Base-by-base conservation (phyloP, 2,888 invertebrate genomes). In the Neria commutata region DNA sequence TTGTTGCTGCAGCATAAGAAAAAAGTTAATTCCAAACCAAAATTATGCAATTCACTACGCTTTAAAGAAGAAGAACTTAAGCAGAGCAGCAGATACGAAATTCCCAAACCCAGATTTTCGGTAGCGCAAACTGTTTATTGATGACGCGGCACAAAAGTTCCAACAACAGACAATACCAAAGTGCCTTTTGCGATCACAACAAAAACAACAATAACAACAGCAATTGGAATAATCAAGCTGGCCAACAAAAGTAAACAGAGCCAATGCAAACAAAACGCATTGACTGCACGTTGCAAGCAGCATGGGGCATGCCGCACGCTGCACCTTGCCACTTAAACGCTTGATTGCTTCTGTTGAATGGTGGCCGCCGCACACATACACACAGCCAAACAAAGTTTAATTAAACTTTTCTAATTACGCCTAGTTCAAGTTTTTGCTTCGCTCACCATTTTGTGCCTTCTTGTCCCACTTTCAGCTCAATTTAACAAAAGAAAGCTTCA, bases 341-440 rank as follows among this genome's bases (percentile, higher is more conserved):
- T 42, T 42, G 42, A 19, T 42, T 42, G 11, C 29, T 29, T 6
- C 29, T 29, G 6, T n/a, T 29, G 19, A 21, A 6, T n/a, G n/a
- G 16, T n/a, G 8, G 37, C 37, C n/a, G n/a, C n/a, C n/a, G n/a
- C n/a, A n/a, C n/a, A 37, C 11, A 37, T 37, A n/a, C 37, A 37
- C 4, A 14, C 10, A 37, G n/a, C 37, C n/a, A 4, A 8, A 37
- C 14, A n/a, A 8, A 37, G 4, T 37, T 37, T 37, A 57, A 57
- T 57, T 52, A 57, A 57, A 57, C 46, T 57, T 57, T 57, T 57
- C 48, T 57, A 57, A 57, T 57, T 57, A 57, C 37, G 52, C 48
- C 52, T 52, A 23, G 21, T 37, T 24, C 25, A 47, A 40, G 29
- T 11, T 26, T 52, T 45, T 46, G 29, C 24, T 23, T n/a, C 21